Percentiles rank a stretch among this genome's conserved stretches.
These are phyloP conservation scores for Drosophila ironensis DNA, from an alignment of 1,140 invertebrate species.

Conservation along the genomic window DNA sequence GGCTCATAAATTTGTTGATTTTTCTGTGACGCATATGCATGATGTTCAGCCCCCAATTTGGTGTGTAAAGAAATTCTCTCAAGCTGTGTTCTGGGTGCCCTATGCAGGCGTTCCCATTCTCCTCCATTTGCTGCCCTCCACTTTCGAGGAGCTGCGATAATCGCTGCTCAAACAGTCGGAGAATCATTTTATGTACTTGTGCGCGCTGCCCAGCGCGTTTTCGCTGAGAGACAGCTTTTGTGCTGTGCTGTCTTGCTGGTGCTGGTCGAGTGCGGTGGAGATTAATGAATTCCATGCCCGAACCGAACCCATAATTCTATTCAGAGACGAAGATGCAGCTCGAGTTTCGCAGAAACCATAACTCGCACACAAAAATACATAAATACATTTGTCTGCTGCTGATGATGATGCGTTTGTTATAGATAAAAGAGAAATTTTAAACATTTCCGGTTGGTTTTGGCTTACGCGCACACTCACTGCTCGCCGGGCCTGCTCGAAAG, in stretches of 20 bases:
- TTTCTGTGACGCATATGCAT: conserved; percentile 30
- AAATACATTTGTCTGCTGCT: conserved; percentile 21
- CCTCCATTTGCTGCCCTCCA: conserved; percentile 26
- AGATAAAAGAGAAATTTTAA: conserved; percentile 64
- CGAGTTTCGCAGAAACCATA: conserved; percentile 52
- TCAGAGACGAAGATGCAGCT: conserved; percentile 24
- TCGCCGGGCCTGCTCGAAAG: background rate
- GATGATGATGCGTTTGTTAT: conserved; percentile 10
- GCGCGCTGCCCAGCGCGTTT: conserved; percentile 50
- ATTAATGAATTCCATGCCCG: conserved; percentile 67
- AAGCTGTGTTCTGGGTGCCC: conserved; percentile 4
- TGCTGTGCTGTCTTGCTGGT: no score
- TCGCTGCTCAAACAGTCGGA: conserved; percentile 41
- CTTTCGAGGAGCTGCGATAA: conserved; percentile 35
- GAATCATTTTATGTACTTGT: conserved; percentile 44
- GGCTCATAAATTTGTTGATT: conserved; percentile 41
- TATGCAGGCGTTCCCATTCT: conserved; percentile 9
- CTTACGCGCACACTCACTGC: background rate
- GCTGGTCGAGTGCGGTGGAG: no score
- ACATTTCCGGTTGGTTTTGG: conserved; percentile 52
- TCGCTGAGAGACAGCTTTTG: conserved; percentile 41
- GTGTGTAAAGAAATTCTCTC: background rate
- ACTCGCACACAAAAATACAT: conserved; percentile 9
- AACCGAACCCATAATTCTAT: conserved; percentile 24
- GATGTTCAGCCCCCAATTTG: background rate